phyloP scores from a whole-genome alignment of 2,888 invertebrate genomes.

The Dione vanillae region DNA sequence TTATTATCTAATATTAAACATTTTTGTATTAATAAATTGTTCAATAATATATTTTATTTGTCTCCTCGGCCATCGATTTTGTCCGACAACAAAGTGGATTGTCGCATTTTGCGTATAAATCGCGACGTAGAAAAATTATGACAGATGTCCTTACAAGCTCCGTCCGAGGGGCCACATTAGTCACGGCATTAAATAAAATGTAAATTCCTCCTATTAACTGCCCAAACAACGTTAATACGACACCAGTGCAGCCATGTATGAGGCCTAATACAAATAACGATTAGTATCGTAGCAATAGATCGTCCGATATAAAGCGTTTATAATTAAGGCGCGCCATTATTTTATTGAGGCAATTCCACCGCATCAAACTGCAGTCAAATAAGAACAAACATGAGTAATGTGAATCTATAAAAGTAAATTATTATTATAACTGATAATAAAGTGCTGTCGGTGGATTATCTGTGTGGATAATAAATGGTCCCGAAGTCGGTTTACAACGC shows the following conservation, averaged over 20 bases:
- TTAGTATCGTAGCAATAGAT: constrained; percentile 51
- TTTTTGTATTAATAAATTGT: constrained; percentile 68
- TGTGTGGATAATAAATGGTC: constrained; percentile 78
- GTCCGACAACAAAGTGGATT: constrained; percentile 70
- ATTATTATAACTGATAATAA: constrained; percentile 84
- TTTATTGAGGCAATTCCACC: constrained; percentile 74
- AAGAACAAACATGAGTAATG: constrained; percentile 82
- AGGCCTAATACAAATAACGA: constrained; percentile 60
- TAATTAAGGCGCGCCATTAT: constrained; percentile 59
- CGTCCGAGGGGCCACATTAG: constrained; percentile 66
- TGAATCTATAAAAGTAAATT: constrained; percentile 82
- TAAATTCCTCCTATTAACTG: constrained; percentile 67
- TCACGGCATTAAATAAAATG: constrained; percentile 77
- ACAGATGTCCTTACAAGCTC: constrained; percentile 70
- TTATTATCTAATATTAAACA: constrained; percentile 57
- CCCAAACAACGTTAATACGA: constrained; percentile 68
- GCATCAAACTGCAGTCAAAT: constrained; percentile 78
- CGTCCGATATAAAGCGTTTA: constrained; percentile 41
- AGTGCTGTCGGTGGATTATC: constrained; percentile 81
- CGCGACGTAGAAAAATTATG: constrained; percentile 84
- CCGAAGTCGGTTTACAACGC: constrained; percentile 71
- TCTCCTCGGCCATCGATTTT: constrained; percentile 56
- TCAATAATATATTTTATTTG: constrained; percentile 67
- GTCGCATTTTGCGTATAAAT: constrained; percentile 76
- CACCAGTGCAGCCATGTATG: constrained; percentile 52